Evolutionary conservation across 2,113 vertebrate genomes (phyloP).

Genomic region (Cinclus mexicanus): DNA sequence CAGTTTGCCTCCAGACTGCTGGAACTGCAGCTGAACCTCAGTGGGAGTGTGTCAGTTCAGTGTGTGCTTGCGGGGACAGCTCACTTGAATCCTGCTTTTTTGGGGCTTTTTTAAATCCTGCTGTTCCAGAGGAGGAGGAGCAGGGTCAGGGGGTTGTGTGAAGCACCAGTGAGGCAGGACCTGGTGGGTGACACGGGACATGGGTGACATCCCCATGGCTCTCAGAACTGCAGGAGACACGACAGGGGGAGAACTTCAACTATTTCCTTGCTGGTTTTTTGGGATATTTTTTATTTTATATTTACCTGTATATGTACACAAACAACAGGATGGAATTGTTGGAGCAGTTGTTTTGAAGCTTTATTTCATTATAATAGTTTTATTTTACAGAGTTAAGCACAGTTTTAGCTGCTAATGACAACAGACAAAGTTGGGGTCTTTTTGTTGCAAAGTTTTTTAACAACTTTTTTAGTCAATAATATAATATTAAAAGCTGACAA

Average conservation of each 20-base stretch:
- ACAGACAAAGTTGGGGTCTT: too few species aligned
- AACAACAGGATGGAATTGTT: too few species aligned
- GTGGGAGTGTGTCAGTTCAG: not conserved
- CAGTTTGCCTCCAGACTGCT: not conserved
- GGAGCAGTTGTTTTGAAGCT: too few species aligned
- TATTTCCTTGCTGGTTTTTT: not conserved
- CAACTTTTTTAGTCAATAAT: too few species aligned
- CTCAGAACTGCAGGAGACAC: not conserved
- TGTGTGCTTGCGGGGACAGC: not conserved
- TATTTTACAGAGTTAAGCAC: too few species aligned
- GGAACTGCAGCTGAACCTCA: not conserved
- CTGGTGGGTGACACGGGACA: rapidly evolving
- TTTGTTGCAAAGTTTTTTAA: too few species aligned
- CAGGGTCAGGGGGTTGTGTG: rapidly evolving
- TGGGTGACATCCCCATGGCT: rapidly evolving
- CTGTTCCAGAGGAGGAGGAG: not conserved
- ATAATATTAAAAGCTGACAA: too few species aligned
- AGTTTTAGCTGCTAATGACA: too few species aligned
- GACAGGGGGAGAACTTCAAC: rapidly evolving
- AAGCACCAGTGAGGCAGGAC: not conserved
- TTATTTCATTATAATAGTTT: too few species aligned
- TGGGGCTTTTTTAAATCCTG: not conserved
- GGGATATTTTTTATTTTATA: too few species aligned
- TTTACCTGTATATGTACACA: too few species aligned
- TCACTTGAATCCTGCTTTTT: rapidly evolving